Evolutionary conservation across 1,140 invertebrate species (phyloP).

Genomic region (Nebria ingens): DNA sequence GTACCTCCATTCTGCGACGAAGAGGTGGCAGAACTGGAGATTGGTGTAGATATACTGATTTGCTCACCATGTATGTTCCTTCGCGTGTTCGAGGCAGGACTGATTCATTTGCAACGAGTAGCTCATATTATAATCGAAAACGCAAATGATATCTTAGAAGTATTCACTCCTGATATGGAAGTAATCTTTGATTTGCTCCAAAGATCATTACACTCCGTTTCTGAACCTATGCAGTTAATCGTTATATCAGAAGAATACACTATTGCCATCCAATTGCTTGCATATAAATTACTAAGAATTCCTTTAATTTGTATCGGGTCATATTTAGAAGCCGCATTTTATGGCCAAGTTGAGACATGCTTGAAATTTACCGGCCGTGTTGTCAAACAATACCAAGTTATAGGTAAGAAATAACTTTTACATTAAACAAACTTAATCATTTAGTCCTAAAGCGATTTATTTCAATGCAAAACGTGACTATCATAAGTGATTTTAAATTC

Average conservation of each 20-base stretch:
- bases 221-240: slow-evolving; percentile 24
- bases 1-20: too few relatives aligned
- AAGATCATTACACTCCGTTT: slow-evolving; percentile 19
- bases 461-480: too few relatives aligned
- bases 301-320: slow-evolving; percentile 26
- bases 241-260: slow-evolving; percentile 24
- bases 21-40: slow-evolving; percentile 18
- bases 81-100: slow-evolving; percentile 17
- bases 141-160: slow-evolving; percentile 19
- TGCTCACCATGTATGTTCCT: slow-evolving; percentile 22
- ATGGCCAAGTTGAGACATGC: slow-evolving; percentile 21
- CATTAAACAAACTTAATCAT: too few relatives aligned
- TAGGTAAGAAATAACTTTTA: too few relatives aligned
- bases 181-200: slow-evolving; percentile 19
- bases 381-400: too few relatives aligned
- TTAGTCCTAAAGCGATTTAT: too few relatives aligned
- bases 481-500: too few relatives aligned
- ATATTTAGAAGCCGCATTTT: slow-evolving; percentile 27
- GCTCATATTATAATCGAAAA: slow-evolving; percentile 28
- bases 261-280: slow-evolving; percentile 20
- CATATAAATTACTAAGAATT: slow-evolving; percentile 18
- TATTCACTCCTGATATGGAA: slow-evolving; percentile 17
- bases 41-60: slow-evolving; percentile 23
- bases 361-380: slow-evolving; percentile 12
- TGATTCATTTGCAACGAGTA: slow-evolving; percentile 25